Conservation (phyloP, 2,113 vertebrate genomes). For the Dasyprocta punctata region DNA sequence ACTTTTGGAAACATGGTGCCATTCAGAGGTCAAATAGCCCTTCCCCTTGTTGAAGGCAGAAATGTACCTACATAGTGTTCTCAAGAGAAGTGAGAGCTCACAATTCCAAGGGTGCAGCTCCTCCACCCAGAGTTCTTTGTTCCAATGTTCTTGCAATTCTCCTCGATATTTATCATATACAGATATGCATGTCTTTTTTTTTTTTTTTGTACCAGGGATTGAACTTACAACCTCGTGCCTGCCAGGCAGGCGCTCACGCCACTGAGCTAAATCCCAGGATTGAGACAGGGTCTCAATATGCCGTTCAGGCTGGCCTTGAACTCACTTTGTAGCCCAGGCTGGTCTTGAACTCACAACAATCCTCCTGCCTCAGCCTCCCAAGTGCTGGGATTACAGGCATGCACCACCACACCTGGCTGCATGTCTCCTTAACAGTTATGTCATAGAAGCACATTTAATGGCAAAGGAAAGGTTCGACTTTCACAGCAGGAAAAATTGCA, state of each 20-base stretch:
- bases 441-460: not conserved
- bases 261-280: too few relatives aligned
- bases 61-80: not conserved
- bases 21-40: slow-evolving; percentile 57
- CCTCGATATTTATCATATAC: not conserved
- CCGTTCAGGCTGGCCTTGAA: too few relatives aligned
- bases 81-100: not conserved
- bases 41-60: not conserved
- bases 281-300: too few relatives aligned
- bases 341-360: too few relatives aligned
- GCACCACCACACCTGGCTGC: too few relatives aligned
- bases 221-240: too few relatives aligned
- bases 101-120: not conserved
- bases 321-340: too few relatives aligned
- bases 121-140: not conserved
- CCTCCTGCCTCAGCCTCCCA: too few relatives aligned
- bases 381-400: too few relatives aligned
- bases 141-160: not conserved
- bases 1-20: slow-evolving; percentile 64
- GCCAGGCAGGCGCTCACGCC: too few relatives aligned
- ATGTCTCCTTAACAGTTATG: not conserved
- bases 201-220: too few relatives aligned
- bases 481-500: not conserved
- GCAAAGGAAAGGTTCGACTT: not conserved
- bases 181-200: too few relatives aligned